Base-by-base conservation (phyloP, 2,797 vertebrate genomes). In the Anguilla obscura region DNA sequence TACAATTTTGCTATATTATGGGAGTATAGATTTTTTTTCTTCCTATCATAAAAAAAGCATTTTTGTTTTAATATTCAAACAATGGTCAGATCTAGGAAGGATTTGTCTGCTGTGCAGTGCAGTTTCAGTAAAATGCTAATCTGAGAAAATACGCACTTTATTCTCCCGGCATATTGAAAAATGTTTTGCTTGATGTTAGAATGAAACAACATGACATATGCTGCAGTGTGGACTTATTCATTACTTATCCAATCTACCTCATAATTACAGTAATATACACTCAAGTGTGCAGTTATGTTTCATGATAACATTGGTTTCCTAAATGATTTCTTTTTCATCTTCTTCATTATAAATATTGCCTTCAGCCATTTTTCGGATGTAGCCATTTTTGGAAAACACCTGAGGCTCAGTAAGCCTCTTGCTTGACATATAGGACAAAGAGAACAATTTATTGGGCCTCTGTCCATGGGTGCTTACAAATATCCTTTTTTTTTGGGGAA, bases 211-310 rank as follows among this genome's bases (percentile, higher is more conserved):
- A 82, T 24, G 10, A 80, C 27, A 80, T 80, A 80, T 80, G 79
- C 7, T 82, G 8, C 40, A 50, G 45, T 50, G 9, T 48, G 79
- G 18, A 50, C 45, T 82, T 48, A 7, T 48, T 82, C 79, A 82
- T 82, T 48, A 82, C 45, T 50, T 82, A 50, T 10, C 18, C 45
- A 50, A 48, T 82, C 40, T 48, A 50, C 79, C 40, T 82, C 40
- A 82, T 50, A 82, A 50, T 82, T 82, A 82, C 79, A 82, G 45
- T 48, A 82, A 50, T 82, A 82, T 50, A 50, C 79, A 82, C 79
- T 82, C 79, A 24, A 18, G 74, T 79, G 36, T 21, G 33, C 74
- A 45, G 79, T 82, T 82, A 82, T 48, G 40, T 82, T 82, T 50
- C 18, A n/a, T 48, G 79, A 48, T 82, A 50, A 48, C 7, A 82